Evolutionary conservation across 2,113 vertebrate species (phyloP), one percentile per base, ranked within the genome.

Genomic region (Cinclus cinclus): DNA sequence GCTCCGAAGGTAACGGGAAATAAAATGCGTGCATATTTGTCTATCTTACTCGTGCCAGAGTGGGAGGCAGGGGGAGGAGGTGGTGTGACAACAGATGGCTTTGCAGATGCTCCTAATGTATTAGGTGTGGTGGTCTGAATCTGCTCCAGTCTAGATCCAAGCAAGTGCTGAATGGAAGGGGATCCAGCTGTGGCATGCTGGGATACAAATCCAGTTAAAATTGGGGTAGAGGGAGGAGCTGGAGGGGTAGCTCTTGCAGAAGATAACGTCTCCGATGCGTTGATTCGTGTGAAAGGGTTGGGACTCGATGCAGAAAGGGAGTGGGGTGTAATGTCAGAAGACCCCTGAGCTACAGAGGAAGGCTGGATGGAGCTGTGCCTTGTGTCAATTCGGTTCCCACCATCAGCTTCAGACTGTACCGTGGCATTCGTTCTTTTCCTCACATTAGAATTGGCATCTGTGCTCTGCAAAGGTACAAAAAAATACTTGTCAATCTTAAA

Each of bases 1-100:
- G 98, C 99, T 91, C 99, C 99, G 13, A 99, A 99, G 74, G 99
- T 99, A 95, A 99, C 98, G 64, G 99, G 99, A 96, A 99, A 99
- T 91, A 99, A 98, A 98, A 99, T 99, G 75, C 99, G 98, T 87
- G 99, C 99, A 49, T 99, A 99, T 97, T 99, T 99, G 98, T 99
- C 99, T 97, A 99, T 99, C 98, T 99, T 99, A 97, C 99, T 99
- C 93, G 99, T 99, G 90, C 99, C 99, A 73, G 98, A 98, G 55
- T 97, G 96, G 65, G 98, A 95, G 53, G 97, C 93, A 0, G 95
- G 98, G 76, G 99, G 98, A 84, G 95, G 95, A 97, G 98, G 62
- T 90, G 97, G 75, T 53, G 77, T 47, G 46, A 97, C 87, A 58
- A 98, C 97, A 52, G 97, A 90, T 92, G 98, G 95, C 92, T 98